Base-by-base conservation (phyloP, 2,888 invertebrate genomes). In the Drosophila cracens region DNA sequence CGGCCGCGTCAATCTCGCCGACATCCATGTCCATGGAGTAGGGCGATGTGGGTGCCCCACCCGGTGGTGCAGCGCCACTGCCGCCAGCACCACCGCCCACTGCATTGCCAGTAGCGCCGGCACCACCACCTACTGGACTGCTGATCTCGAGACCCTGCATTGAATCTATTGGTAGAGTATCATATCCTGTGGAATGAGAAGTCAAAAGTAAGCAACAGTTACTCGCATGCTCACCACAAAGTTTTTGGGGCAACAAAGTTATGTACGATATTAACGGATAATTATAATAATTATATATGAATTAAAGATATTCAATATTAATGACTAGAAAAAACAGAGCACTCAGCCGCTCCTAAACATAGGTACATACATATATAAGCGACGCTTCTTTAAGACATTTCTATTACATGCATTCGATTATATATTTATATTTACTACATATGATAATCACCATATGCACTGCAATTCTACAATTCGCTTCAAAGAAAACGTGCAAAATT, bases 101-200 rank as follows among this genome's bases (percentile, higher is more conserved):
- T 52, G 87, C 81, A 46, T 85, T 76, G 31, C 84, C 87, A 74
- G 82, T 81, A 48, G 74, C 79, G 64, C 74, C 74, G 69, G 76
- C 89, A 40, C 89, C 83, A 62, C 90, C 91, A 70, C 92, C 93
- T 72, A 92, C 92, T 78, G 92, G 93, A 83, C 93, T 92, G 92
- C 97, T 97, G 92, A 98, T 97, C 93, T 98, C 98, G 92, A 98
- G 94, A 82, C 98, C 98, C 95, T 98, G 97, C 97, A 98, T 97
- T 90, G 97, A 97, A 94, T 98, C 98, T 96, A 98, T 97, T 95
- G 98, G 98, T 95, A 98, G 96, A 95, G 98, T 97, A 96, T 98
- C 98, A 96, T 98, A 98, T 95, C 98, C 98, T 98, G 87, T 34
- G 21, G 16, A 83, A 62, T 40, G 21, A 74, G 10, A 82, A 34